phyloP scores from a whole-genome alignment of 2,113 vertebrate species.

The Siniperca knerii region DNA sequence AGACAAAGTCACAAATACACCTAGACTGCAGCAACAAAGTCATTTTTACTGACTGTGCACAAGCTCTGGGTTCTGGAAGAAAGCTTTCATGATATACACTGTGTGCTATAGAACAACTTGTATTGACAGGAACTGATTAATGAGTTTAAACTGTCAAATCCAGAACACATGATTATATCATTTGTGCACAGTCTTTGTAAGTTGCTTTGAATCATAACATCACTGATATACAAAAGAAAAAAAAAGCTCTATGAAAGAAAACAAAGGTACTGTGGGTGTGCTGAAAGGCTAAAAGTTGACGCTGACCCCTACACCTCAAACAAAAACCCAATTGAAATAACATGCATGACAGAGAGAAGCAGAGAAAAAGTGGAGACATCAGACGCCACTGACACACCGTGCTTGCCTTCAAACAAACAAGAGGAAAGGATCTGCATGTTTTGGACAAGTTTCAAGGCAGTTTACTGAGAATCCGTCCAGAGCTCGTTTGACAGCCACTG shows the following conservation, averaged over 20 bases:
- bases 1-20: constrained; percentile 42
- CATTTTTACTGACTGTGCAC: background rate
- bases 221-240: background rate
- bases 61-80: background rate
- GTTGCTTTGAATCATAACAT: background rate
- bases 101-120: background rate
- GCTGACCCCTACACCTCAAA: background rate
- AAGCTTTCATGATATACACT: background rate
- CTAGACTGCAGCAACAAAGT: constrained; percentile 13
- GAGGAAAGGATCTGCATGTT: background rate
- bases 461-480: background rate
- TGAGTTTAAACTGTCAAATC: background rate
- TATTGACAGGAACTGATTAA: background rate
- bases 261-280: background rate
- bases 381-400: background rate
- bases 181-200: background rate
- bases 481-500: background rate
- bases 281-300: background rate
- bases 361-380: background rate
- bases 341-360: background rate
- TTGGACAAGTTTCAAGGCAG: background rate
- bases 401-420: background rate
- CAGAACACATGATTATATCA: background rate
- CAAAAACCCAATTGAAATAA: background rate
- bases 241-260: background rate